These are phyloP conservation scores for Callipepla squamata DNA, from an alignment of 2,113 vertebrate species.

Conservation along the genomic window DNA sequence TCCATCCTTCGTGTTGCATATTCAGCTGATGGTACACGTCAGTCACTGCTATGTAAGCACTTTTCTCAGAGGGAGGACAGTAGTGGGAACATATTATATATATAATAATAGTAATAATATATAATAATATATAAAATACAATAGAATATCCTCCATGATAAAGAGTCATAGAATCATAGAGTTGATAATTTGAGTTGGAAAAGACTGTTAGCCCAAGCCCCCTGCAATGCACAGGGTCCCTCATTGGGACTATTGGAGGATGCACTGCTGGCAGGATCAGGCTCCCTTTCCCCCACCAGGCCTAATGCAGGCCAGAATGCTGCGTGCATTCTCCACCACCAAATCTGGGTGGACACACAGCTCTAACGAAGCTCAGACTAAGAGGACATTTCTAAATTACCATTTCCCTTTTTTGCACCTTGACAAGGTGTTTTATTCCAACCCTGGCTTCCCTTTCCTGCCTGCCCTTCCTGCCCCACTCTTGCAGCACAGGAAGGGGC, in stretches of 20 bases:
- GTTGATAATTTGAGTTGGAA: too few relatives aligned
- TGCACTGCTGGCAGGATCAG: neutral
- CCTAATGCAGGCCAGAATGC: neutral
- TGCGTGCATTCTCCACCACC: neutral
- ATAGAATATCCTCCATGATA: neutral
- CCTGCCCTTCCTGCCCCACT: neutral
- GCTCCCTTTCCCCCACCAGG: neutral
- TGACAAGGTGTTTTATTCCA: neutral
- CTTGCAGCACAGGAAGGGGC: neutral
- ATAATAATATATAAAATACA: neutral
- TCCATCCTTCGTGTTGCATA: rapidly evolving
- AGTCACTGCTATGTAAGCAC: neutral
- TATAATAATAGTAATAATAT: too few relatives aligned
- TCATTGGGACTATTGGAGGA: neutral
- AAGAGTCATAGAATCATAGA: neutral
- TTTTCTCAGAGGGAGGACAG: neutral
- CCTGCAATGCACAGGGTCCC: neutral
- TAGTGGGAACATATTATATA: neutral
- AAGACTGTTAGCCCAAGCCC: too few relatives aligned
- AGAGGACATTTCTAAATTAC: neutral
- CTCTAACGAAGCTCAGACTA: neutral
- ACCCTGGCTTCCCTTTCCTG: neutral
- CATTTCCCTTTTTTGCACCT: neutral
- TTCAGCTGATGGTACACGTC: neutral
- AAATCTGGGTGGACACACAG: neutral